Evolutionary conservation across 2,113 vertebrate genomes (phyloP).

Genomic region (Solea solea): DNA sequence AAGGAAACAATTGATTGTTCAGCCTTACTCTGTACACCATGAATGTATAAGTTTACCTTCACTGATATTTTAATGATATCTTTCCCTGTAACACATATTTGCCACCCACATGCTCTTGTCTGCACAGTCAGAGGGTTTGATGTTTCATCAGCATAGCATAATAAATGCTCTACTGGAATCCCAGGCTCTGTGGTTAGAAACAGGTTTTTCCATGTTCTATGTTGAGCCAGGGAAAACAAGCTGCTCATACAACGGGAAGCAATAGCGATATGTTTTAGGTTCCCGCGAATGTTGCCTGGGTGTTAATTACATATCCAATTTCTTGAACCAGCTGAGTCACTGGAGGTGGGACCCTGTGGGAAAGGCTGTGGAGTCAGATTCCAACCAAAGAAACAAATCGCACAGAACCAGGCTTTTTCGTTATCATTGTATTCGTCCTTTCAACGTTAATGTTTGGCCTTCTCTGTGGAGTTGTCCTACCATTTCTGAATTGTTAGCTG

Average conservation of each 20-base stretch:
- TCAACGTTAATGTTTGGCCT: conserved; percentile 25
- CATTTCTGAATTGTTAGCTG: conserved; percentile 19
- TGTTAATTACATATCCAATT: conserved; percentile 53
- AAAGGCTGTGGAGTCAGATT: conserved; percentile 10
- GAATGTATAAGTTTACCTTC: too few species aligned
- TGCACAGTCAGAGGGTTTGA: background rate
- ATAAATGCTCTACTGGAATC: background rate
- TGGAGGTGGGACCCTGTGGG: conserved; percentile 14
- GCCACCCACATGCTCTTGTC: too few species aligned
- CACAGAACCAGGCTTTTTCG: conserved; percentile 6
- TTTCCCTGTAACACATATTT: too few species aligned
- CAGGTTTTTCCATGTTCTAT: conserved; percentile 1
- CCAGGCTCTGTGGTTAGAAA: conserved; percentile 11
- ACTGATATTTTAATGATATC: too few species aligned
- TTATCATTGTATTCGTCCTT: conserved; percentile 15
- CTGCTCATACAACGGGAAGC: conserved; percentile 17
- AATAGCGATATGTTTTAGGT: conserved; percentile 1
- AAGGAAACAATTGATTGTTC: too few species aligned
- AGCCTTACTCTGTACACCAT: too few species aligned
- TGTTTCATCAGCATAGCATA: too few species aligned
- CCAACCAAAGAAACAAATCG: conserved; percentile 36
- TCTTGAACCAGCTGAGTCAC: conserved; percentile 35
- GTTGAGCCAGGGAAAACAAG: conserved; percentile 13
- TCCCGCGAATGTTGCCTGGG: conserved; percentile 6
- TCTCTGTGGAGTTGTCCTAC: conserved; percentile 21